phyloP scores from a whole-genome alignment of 1,140 invertebrate genomes.

The Pseudomyrmex gracilis region DNA sequence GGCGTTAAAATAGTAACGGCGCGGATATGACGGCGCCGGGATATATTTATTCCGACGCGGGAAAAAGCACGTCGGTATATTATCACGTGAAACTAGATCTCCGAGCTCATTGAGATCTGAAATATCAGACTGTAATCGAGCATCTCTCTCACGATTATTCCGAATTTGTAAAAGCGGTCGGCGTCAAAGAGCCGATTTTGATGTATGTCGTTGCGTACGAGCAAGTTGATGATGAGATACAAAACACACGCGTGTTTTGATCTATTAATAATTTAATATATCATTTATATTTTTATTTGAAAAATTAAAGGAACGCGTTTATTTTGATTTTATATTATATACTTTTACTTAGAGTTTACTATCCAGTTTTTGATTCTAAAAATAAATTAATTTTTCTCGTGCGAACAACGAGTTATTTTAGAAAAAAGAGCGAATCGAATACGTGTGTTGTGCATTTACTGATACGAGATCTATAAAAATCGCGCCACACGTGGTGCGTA shows the following conservation, averaged over 20 bases:
- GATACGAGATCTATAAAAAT: conserved; percentile 26
- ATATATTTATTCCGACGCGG: conserved; percentile 38
- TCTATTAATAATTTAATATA: not conserved
- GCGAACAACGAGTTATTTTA: not conserved
- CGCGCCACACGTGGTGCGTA: conserved; percentile 17
- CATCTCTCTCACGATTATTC: not conserved
- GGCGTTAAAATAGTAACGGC: conserved; percentile 69
- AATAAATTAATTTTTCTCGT: conserved; percentile 19
- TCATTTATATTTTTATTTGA: not conserved
- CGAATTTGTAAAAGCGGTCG: not conserved
- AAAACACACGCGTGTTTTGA: not conserved
- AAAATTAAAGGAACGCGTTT: not conserved
- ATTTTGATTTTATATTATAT: not conserved
- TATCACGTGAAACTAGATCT: conserved; percentile 35
- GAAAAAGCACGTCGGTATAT: conserved; percentile 26
- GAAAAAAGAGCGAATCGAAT: conserved; percentile 13
- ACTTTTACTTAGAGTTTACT: not conserved
- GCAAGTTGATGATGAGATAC: too few relatives aligned
- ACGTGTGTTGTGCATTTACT: conserved; percentile 10
- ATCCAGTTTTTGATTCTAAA: not conserved
- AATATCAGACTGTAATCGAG: conserved; percentile 34
- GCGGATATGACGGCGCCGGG: conserved; percentile 65
- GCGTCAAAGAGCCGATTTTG: not conserved
- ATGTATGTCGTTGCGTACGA: not conserved
- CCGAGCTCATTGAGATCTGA: conserved; percentile 21